Evolutionary conservation across 2,113 vertebrate species (phyloP).

Genomic region (Syrrhaptes paradoxus): DNA sequence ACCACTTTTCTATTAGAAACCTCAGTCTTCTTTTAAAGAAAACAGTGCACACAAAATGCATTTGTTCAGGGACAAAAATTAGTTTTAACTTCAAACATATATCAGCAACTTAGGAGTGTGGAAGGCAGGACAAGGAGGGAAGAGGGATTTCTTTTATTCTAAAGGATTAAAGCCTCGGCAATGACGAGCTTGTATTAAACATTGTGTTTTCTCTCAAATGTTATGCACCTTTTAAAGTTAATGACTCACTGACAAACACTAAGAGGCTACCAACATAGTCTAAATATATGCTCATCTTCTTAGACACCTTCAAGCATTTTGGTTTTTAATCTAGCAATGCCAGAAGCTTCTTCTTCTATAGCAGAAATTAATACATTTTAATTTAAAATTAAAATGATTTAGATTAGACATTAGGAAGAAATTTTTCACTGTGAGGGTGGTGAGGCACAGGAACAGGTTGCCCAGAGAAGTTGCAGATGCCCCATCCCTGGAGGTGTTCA

Average conservation of each 20-base stretch:
- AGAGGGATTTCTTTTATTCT: not conserved
- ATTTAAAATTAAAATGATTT: no score
- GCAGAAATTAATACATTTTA: not conserved
- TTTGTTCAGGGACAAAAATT: not conserved
- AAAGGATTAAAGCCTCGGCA: not conserved
- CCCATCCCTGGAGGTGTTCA: no score
- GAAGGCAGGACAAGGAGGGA: rapidly evolving
- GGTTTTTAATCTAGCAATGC: not conserved
- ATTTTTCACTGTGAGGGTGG: no score
- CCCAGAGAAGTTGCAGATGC: no score
- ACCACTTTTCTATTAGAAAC: not conserved
- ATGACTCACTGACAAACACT: not conserved
- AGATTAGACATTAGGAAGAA: no score
- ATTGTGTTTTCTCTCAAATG: not conserved
- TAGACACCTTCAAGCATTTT: not conserved
- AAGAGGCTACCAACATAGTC: not conserved
- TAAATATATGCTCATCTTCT: not conserved
- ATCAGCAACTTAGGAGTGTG: not conserved
- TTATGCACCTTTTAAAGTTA: not conserved
- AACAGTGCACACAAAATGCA: not conserved
- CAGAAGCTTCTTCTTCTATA: not conserved
- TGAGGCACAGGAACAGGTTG: no score
- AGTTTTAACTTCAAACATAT: not conserved
- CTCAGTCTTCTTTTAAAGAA: not conserved
- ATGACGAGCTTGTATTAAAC: no score